Evolutionary conservation across 2,797 vertebrate species (phyloP), one percentile per base, ranked within the genome.

Genomic region (Rhinichthys osculus): DNA sequence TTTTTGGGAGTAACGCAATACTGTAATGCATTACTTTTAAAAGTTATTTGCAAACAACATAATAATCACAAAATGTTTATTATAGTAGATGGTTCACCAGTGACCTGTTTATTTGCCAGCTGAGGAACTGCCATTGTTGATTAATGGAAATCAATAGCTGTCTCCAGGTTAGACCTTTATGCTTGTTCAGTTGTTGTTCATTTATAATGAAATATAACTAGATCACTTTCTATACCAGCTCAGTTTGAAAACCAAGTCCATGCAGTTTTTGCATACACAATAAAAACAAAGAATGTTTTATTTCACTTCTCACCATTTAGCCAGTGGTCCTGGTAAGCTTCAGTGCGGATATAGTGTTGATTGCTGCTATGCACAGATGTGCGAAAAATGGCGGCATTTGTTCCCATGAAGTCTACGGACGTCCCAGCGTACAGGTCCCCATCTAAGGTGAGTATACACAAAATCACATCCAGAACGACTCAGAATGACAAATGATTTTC

Each of bases 321-420:
- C 97, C 97, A 97, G 90, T 97, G 94, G 88, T 96, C 95, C 72
- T 97, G 96, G 87, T 95, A 95, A 44, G 95, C 96, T 87, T 97
- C 96, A 0, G 97, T 97, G 3, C 97, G 94, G 82, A 97, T 95
- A 92, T 97, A 96, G 86, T 95, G 94, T 64, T 95, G 95, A 35
- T 87, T 91, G 91, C 84, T 87, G 70, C 92, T 92, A 74, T 93
- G 91, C 0, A 96, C 84, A 11, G 93, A 92, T 0, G 95, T 95
- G 1, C 97, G 94, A 91, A 97, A 96, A 89, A 97, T 95, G 0
- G 94, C 96, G 0, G 96, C 95, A 0, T 96, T 97, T 73, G 94
- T 95, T 19, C 97, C 97, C 96, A 97, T 97, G 87, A 97, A 97
- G 87, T 97, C 96, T 0, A 97, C 95, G 0, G 97, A 96, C 2